Percentiles rank a stretch among this genome's conserved stretches.
Evolutionary conservation across 2,797 vertebrate species (phyloP).

Genomic region (Syndactyla subalaris): DNA sequence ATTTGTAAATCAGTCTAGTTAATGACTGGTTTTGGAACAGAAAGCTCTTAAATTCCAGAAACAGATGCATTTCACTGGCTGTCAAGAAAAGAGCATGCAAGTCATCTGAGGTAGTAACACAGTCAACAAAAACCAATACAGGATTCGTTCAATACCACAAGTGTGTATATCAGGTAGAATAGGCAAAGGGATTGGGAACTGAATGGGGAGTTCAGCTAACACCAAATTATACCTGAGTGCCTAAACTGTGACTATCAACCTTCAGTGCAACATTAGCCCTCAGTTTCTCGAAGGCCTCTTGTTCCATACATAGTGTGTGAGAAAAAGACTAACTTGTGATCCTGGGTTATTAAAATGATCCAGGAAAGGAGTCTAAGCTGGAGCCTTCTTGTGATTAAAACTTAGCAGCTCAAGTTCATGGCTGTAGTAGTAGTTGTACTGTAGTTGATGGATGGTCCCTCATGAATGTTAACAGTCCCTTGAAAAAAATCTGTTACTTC

Average conservation of each 20-base stretch:
- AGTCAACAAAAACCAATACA: not conserved
- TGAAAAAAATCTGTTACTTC: not conserved
- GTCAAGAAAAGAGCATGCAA: not conserved
- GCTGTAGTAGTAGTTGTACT: not conserved
- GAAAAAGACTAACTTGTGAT: not conserved
- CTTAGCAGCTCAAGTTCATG: not conserved
- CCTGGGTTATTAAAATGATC: not conserved
- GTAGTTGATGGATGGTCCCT: not conserved
- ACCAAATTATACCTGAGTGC: not conserved
- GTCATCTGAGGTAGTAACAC: not conserved
- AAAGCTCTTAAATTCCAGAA: not conserved
- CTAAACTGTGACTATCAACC: not conserved
- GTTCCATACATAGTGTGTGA: not conserved
- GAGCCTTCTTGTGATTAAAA: not conserved
- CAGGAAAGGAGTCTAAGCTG: not conserved
- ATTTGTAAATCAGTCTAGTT: not conserved
- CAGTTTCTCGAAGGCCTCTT: not conserved
- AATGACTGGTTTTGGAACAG: not conserved
- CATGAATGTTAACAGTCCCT: not conserved
- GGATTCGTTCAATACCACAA: not conserved
- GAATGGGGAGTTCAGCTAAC: not conserved
- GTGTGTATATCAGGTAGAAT: not conserved
- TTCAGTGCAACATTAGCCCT: not conserved
- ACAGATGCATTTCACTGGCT: not conserved
- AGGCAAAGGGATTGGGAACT: not conserved